These are phyloP conservation scores for Rynchops niger DNA, from an alignment of 2,113 vertebrate genomes.

Conservation along the genomic window DNA sequence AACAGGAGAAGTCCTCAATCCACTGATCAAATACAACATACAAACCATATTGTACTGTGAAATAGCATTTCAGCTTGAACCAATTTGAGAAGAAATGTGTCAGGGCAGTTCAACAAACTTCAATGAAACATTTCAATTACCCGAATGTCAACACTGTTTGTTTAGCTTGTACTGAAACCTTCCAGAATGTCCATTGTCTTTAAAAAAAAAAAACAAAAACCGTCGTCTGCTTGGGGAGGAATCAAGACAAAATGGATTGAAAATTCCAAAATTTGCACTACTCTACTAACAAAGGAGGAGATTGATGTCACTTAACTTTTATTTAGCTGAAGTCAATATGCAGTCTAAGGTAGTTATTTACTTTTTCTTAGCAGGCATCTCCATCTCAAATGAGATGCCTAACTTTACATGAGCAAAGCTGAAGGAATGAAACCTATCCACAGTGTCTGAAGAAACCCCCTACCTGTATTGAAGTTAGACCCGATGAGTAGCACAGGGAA, in stretches of 20 bases:
- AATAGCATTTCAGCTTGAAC: not conserved
- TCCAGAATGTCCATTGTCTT: not conserved
- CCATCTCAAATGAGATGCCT: constrained; percentile 1
- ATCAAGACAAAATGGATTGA: constrained; percentile 1
- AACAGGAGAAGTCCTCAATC: not conserved
- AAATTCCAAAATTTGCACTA: constrained; percentile 15
- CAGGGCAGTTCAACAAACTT: constrained; percentile 50
- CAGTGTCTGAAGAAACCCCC: not conserved
- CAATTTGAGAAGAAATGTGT: constrained; percentile 49
- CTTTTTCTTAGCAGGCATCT: constrained; percentile 24
- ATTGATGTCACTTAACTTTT: constrained; percentile 24
- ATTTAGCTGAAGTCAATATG: constrained; percentile 40
- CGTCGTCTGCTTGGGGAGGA: not conserved
- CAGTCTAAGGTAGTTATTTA: constrained; percentile 12
- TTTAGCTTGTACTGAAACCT: constrained; percentile 6
- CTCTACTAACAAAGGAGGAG: constrained; percentile 19
- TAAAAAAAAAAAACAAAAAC: not conserved
- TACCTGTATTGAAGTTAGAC: not conserved
- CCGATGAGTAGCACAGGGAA: not conserved
- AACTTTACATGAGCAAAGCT: not conserved
- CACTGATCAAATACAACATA: not conserved
- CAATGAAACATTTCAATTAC: constrained; percentile 54
- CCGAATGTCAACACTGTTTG: constrained; percentile 37
- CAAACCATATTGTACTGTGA: not conserved
- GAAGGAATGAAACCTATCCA: not conserved